A percentile compares a stretch with the other conserved stretches of the same genome.
Evolutionary conservation across 2,113 vertebrate species (phyloP).

Genomic region (Albula goreensis): DNA sequence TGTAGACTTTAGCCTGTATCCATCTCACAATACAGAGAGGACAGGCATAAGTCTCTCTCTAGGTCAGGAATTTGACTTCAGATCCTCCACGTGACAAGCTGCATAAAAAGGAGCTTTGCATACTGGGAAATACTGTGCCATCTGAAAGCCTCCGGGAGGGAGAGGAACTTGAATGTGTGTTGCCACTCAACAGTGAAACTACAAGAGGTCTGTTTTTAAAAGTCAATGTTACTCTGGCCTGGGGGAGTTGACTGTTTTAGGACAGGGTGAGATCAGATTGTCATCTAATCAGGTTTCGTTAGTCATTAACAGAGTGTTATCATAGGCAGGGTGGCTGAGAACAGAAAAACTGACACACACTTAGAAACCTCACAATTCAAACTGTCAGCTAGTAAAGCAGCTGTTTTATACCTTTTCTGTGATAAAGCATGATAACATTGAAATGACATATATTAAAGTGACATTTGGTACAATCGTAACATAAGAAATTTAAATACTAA

Average conservation of each 20-base stretch:
- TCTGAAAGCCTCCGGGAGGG: neutral
- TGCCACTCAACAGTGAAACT: neutral
- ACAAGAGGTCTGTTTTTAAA: neutral
- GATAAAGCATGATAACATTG: neutral
- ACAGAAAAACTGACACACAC: neutral
- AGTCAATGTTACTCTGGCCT: neutral
- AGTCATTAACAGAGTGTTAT: neutral
- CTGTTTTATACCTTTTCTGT: neutral
- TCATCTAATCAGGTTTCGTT: conserved; percentile 10
- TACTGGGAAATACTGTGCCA: neutral
- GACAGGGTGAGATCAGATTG: neutral
- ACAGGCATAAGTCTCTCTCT: neutral
- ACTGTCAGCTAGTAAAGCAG: neutral
- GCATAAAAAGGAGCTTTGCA: neutral
- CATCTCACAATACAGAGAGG: neutral
- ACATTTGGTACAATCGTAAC: neutral
- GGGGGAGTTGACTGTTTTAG: neutral
- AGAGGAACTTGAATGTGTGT: neutral
- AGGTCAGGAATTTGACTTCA: neutral
- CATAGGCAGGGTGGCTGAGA: neutral
- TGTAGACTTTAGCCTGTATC: too few species aligned
- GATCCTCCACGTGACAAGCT: neutral
- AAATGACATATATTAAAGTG: neutral
- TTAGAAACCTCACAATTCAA: neutral
- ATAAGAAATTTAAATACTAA: too few species aligned